Conservation (phyloP, 2,888 invertebrate genomes). For the Trachelus iudaicus region DNA sequence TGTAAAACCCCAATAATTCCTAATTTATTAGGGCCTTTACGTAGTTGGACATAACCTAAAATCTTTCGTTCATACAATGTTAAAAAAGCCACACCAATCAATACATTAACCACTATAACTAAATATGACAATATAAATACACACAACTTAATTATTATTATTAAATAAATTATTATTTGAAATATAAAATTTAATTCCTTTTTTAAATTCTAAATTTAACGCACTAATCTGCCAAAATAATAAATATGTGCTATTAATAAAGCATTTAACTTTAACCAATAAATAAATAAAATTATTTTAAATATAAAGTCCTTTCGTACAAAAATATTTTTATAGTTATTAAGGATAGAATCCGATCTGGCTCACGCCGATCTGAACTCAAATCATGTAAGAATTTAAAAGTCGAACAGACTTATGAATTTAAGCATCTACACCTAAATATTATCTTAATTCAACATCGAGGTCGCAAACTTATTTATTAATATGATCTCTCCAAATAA, state of each 20-base stretch:
- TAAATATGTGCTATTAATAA: constrained; percentile 68
- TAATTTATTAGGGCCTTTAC: too few species aligned
- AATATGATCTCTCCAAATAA: constrained; percentile 80
- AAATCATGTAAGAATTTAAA: constrained; percentile 88
- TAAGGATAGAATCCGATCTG: constrained; percentile 89
- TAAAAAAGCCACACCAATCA: too few species aligned
- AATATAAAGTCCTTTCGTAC: constrained; percentile 82
- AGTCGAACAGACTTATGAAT: constrained; percentile 80
- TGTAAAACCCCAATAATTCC: too few species aligned
- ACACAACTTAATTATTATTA: constrained; percentile 45
- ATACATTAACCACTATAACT: constrained; percentile 59
- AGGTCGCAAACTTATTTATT: constrained; percentile 83
- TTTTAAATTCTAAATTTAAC: constrained; percentile 10
- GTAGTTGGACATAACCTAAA: too few species aligned
- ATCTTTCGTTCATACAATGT: too few species aligned
- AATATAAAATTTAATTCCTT: constrained; percentile 79
- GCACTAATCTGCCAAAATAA: too few species aligned
- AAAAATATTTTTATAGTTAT: constrained; percentile 69
- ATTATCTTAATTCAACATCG: constrained; percentile 88
- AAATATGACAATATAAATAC: constrained; percentile 66
- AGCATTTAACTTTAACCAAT: too few species aligned
- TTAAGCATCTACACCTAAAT: constrained; percentile 75
- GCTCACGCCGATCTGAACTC: constrained; percentile 88
- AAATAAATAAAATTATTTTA: constrained; percentile 65
- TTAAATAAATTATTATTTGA: constrained; percentile 68